Evolutionary conservation across 1,140 invertebrate species (phyloP).

Genomic region (Platyscapa corneri): DNA sequence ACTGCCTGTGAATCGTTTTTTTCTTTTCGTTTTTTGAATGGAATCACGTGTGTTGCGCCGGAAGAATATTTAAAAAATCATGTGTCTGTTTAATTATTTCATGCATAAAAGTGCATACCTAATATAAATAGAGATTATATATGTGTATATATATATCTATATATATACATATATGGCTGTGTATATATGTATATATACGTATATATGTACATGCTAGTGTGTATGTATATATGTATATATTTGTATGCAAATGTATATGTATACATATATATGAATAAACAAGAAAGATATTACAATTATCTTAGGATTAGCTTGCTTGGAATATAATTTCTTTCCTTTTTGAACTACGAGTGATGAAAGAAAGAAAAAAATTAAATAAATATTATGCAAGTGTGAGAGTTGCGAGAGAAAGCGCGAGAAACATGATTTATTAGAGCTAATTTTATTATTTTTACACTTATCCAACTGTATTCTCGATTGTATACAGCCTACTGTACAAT

Average conservation of each 20-base stretch:
- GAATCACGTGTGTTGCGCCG: constrained; percentile 52
- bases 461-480: constrained; percentile 63
- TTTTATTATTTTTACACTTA: constrained; percentile 73
- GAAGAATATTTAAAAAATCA: constrained; percentile 58
- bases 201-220: background rate
- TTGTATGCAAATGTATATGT: constrained; percentile 22
- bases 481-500: constrained; percentile 67
- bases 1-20: constrained; percentile 62
- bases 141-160: constrained; percentile 34
- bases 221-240: constrained; percentile 18
- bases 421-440: constrained; percentile 65
- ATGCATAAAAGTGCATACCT: constrained; percentile 70
- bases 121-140: constrained; percentile 70
- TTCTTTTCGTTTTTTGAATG: constrained; percentile 40
- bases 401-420: constrained; percentile 27
- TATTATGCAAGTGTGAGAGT: constrained; percentile 54
- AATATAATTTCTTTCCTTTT: constrained; percentile 70
- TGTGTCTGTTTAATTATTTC: constrained; percentile 72
- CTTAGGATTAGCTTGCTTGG: constrained; percentile 73
- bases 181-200: background rate
- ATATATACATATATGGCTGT: constrained; percentile 54
- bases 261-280: constrained; percentile 58
- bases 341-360: constrained; percentile 60
- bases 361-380: constrained; percentile 47
- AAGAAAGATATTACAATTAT: constrained; percentile 71